Base-by-base conservation (phyloP, 37 sponge, comb jelly and placozoan genomes). In the Haliclona indistincta region DNA sequence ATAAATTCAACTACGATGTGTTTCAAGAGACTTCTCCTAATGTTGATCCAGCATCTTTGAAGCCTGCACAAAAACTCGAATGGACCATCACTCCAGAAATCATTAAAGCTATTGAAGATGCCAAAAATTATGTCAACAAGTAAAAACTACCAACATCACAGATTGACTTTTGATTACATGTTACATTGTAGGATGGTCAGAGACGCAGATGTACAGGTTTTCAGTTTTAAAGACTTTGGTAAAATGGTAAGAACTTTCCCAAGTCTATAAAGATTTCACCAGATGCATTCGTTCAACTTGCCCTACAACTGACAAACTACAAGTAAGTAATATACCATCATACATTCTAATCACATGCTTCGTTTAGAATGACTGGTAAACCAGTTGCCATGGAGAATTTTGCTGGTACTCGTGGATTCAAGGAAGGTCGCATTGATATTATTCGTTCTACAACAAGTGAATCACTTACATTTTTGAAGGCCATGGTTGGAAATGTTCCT, bases 351-450 rank as follows among this genome's bases (percentile, higher is more conserved):
- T n/a, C n/a, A n/a, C n/a, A n/a, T n/a, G n/a, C n/a, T n/a, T n/a
- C 70, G 8, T 54, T 29, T 54, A 94, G 93, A 38, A 40, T 91
- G 36, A 74, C 83, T 56, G 64, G 69, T 40, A 35, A 58, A 25
- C 35, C 77, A 22, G 69, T 89, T 30, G 83, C 97, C 8, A 82
- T 83, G 67, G 93, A 96, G 79, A 94, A 96, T 69, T 93, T 91
- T 79, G 97, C 70, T 10, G 67, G 78, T 10, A 96, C 91, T 4
- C 63, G 97, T 22, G 76, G 73, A 71, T 96, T 84, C 73, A 76
- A 80, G 33, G 47, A 62, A 26, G 94, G 97, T 19, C 35, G 97
- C 7, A 93, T 94, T 23, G 97, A 96, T 47, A 93, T 91, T 19
- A 93, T 96, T 62, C 84, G 97, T 15, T 86, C 91, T 15, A 61